Conservation (phyloP, 2,888 invertebrate genomes). For the Temnothorax rugatulus region DNA sequence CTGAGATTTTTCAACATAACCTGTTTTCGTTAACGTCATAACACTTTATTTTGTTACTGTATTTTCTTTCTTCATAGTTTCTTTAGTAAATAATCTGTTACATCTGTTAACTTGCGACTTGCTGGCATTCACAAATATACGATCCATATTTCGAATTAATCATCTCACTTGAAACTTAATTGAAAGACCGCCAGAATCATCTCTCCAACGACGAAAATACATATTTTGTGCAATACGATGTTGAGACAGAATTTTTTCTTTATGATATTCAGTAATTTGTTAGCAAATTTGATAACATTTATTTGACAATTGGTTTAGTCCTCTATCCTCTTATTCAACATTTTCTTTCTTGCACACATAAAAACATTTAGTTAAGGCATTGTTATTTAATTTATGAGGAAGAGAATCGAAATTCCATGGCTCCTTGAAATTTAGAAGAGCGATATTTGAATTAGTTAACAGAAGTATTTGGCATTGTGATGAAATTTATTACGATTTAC, state of each 20-base stretch:
- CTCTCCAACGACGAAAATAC: neutral
- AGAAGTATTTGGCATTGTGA: slow-evolving; percentile 36
- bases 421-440: slow-evolving; percentile 51
- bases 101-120: neutral
- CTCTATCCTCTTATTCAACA: slow-evolving; percentile 47
- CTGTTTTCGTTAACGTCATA: neutral
- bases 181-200: neutral
- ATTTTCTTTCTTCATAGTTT: neutral
- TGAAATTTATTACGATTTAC: slow-evolving; percentile 52
- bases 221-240: slow-evolving; percentile 10
- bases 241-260: slow-evolving; percentile 31
- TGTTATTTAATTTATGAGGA: slow-evolving; percentile 56
- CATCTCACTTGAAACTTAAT: neutral
- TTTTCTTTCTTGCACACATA: slow-evolving; percentile 63
- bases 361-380: slow-evolving; percentile 52
- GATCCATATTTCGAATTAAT: slow-evolving; percentile 16
- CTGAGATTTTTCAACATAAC: slow-evolving; percentile 10
- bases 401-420: slow-evolving; percentile 33
- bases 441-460: slow-evolving; percentile 56
- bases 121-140: neutral
- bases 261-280: slow-evolving; percentile 33
- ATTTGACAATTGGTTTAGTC: slow-evolving; percentile 6
- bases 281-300: slow-evolving; percentile 39
- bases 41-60: neutral
- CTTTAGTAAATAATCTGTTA: slow-evolving; percentile 17